Percentiles rank a stretch among this genome's conserved stretches.
Evolutionary conservation across 2,113 vertebrate genomes (phyloP).

Genomic region (Sarotherodon lohbergeri): DNA sequence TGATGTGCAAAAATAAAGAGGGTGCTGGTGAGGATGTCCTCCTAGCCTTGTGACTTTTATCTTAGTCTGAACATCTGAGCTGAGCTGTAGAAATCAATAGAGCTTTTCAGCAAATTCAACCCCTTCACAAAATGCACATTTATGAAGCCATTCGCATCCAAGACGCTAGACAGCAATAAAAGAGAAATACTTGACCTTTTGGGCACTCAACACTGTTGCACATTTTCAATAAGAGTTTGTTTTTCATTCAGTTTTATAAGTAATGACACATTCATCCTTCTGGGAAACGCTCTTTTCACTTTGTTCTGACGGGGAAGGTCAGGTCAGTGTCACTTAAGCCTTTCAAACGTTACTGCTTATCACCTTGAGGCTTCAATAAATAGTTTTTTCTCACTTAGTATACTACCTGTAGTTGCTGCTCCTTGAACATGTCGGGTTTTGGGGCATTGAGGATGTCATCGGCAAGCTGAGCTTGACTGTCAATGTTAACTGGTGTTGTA

Average conservation of each 20-base stretch:
- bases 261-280: background rate
- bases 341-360: background rate
- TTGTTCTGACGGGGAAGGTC: background rate
- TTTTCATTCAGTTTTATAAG: background rate
- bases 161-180: background rate
- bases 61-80: constrained; percentile 29
- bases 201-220: background rate
- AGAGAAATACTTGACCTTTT: background rate
- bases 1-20: constrained; percentile 6
- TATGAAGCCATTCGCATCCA: constrained; percentile 8
- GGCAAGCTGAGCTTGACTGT: constrained; percentile 93
- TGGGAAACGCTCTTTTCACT: background rate
- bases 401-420: constrained; percentile 92
- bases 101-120: constrained; percentile 5
- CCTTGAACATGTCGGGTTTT: constrained; percentile 93
- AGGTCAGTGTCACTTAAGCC: background rate
- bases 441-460: constrained; percentile 93
- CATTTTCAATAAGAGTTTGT: background rate
- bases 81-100: constrained; percentile 25
- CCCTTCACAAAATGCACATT: background rate
- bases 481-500: constrained; percentile 95
- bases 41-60: constrained; percentile 49
- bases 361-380: background rate
- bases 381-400: background rate
- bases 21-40: background rate